phyloP scores from a whole-genome alignment of 2,113 vertebrate genomes.

The Solea senegalensis region DNA sequence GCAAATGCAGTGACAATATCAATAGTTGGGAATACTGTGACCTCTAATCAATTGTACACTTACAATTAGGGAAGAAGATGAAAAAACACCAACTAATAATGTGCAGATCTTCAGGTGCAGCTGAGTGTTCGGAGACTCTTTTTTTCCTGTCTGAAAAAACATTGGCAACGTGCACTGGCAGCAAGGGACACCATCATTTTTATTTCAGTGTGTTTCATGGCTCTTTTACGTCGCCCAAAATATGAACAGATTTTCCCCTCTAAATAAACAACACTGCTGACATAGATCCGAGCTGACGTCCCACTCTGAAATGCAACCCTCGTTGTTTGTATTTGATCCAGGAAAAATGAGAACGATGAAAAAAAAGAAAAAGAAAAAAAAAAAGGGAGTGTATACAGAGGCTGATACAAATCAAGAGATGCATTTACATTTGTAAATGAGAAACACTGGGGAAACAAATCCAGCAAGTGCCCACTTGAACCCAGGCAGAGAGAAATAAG shows the following conservation, averaged over 20 bases:
- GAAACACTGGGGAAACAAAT: slow-evolving; percentile 65
- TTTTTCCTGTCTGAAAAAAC: slow-evolving; percentile 19
- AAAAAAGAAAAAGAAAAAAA: slow-evolving; percentile 52
- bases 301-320: slow-evolving; percentile 56
- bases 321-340: slow-evolving; percentile 65
- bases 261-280: slow-evolving; percentile 60
- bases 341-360: slow-evolving; percentile 61
- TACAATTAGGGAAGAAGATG: slow-evolving; percentile 47
- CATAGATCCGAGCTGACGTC: slow-evolving; percentile 61
- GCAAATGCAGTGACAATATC: slow-evolving; percentile 52
- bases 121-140: not conserved
- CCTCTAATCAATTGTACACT: slow-evolving; percentile 31
- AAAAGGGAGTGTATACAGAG: slow-evolving; percentile 57
- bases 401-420: slow-evolving; percentile 65
- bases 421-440: slow-evolving; percentile 73
- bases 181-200: slow-evolving; percentile 25
- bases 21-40: slow-evolving; percentile 20
- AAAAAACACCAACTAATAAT: slow-evolving; percentile 46
- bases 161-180: not conserved
- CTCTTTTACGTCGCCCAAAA: slow-evolving; percentile 38
- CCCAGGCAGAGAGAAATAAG: slow-evolving; percentile 69
- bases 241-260: slow-evolving; percentile 48
- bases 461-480: slow-evolving; percentile 69
- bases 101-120: slow-evolving; percentile 62
- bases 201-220: slow-evolving; percentile 37